Conservation (phyloP, 2,888 invertebrate genomes). For the Limnephilus auricula region DNA sequence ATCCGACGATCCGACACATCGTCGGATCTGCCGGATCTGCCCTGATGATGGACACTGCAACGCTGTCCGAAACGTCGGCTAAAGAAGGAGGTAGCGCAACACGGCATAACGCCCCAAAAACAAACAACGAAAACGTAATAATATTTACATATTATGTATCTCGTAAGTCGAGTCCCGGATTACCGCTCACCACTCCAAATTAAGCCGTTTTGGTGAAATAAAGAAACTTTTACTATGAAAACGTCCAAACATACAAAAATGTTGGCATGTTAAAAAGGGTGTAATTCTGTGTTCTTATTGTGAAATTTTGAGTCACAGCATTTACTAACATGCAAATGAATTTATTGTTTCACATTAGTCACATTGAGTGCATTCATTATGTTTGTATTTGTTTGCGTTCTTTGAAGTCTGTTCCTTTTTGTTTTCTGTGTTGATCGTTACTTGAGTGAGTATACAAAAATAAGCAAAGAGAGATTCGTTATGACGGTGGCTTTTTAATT, state of each 20-base stretch:
- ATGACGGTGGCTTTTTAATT: neutral
- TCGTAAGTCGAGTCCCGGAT: neutral
- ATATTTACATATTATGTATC: too few species aligned
- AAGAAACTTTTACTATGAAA: neutral
- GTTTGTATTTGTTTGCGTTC: neutral
- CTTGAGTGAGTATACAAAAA: too few species aligned
- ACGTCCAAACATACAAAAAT: neutral
- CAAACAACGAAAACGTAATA: too few species aligned
- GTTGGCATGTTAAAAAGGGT: neutral
- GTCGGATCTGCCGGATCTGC: too few species aligned
- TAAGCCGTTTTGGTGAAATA: neutral
- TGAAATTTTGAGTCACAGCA: neutral
- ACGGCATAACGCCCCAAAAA: too few species aligned
- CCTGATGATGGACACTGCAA: too few species aligned
- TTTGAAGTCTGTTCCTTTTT: neutral
- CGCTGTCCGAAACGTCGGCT: too few species aligned
- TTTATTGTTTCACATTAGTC: neutral
- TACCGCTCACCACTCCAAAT: neutral
- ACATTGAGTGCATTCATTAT: neutral
- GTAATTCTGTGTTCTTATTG: neutral
- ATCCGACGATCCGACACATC: too few species aligned
- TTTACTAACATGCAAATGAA: neutral
- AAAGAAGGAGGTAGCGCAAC: too few species aligned
- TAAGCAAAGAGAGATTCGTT: neutral
- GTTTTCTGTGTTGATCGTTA: too few species aligned